Base-by-base conservation (phyloP, 2,797 vertebrate genomes). In the Rhinichthys osculus region DNA sequence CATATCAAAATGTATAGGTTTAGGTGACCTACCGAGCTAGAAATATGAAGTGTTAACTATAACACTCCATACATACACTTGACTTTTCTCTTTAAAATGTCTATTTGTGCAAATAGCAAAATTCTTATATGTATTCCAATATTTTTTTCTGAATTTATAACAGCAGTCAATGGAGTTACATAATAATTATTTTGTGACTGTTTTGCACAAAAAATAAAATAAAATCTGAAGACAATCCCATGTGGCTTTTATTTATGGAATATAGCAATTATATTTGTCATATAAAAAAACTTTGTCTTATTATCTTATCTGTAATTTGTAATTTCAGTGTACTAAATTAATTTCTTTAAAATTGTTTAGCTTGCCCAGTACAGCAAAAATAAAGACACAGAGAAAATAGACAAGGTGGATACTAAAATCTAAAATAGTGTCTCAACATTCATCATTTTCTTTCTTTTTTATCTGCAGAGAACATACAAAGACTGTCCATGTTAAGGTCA, bases 31-130 rank as follows among this genome's bases (percentile, higher is more conserved):
- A 80, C 70, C 81, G 30, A 85, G 54, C 57, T 81, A 70, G 66
- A 19, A 30, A 80, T 35, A 80, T 47, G 30, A 71, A 71, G 40
- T 57, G 35, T 74, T 57, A 78, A 78, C 33, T 54, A 71, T 42
- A 79, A 72, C 73, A 76, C 67, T 83, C 67, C 57, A 90, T 54
- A 91, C 88, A 85, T 85, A 90, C 84, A 84, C 83, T 88, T 81
- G n/a, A 54, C n/a, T 85, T 84, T 82, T 82, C 86, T 83, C 82
- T 87, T 87, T 81, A 82, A 77, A 83, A 81, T 73, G 59, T 89
- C 66, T 90, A 80, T 62, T 89, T 97, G 96, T 95, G 96, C 93
- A 97, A 96, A 96, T 93, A 89, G 94, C 95, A 97, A 97, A 93
- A 94, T 94, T 95, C 92, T 96, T 97, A 93, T 93, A 92, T 94